Percentiles rank a stretch among this genome's conserved stretches.
phyloP scores from a whole-genome alignment of 2,888 invertebrate species.

The Rhorus exstirpatorius region DNA sequence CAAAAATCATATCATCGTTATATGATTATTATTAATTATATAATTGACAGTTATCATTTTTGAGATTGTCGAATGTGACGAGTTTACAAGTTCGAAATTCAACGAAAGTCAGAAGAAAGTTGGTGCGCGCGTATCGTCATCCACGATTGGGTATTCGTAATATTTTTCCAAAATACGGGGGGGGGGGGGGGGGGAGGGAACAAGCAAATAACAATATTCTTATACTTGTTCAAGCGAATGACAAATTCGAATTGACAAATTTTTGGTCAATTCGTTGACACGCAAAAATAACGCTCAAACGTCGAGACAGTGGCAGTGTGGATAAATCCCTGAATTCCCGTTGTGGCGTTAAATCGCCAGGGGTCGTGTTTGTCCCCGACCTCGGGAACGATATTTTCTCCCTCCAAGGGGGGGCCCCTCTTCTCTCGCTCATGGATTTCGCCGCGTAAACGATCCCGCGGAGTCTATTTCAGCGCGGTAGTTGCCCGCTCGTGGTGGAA shows the following conservation, averaged over 20 bases:
- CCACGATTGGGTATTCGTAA: not conserved
- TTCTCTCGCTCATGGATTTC: slow-evolving; percentile 22
- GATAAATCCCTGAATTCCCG: not conserved
- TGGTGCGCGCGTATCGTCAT: not conserved
- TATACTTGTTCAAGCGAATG: not conserved
- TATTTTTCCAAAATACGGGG: not conserved
- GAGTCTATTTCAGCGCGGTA: slow-evolving; percentile 43
- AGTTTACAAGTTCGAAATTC: not conserved
- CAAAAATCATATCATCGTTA: not conserved
- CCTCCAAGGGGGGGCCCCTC: not conserved
- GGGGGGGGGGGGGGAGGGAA: too few species aligned
- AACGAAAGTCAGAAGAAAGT: not conserved
- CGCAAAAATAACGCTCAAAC: not conserved
- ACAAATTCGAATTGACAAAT: not conserved
- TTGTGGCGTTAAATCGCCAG: slow-evolving; percentile 26
- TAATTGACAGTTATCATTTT: not conserved
- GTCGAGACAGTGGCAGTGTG: slow-evolving; percentile 3
- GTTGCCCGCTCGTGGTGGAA: slow-evolving; percentile 46
- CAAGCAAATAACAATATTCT: not conserved
- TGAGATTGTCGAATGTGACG: not conserved
- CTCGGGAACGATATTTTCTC: slow-evolving; percentile 38
- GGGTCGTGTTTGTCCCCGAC: slow-evolving; percentile 57
- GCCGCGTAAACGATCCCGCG: slow-evolving; percentile 38
- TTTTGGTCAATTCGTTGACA: not conserved
- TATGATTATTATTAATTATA: not conserved